Evolutionary conservation across 2,888 invertebrate genomes (phyloP), one percentile per base, ranked within the genome.

Genomic region (Lacanobia wlatinum): DNA sequence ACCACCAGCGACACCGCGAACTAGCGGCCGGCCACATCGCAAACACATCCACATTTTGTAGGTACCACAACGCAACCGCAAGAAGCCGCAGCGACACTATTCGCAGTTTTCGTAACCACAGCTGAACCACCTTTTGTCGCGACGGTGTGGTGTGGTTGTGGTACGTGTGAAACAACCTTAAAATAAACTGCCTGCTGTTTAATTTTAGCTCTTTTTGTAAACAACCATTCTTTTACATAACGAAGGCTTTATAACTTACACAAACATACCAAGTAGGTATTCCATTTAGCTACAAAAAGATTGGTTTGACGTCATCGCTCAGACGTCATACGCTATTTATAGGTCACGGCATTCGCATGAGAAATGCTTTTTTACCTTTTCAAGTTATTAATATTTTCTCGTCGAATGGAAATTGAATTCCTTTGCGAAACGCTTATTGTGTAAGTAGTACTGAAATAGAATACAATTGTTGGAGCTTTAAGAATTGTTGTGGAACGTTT

Each of bases 261-360:
- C 28, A 56, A 65, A 46, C 9, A 53, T 58, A 75, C 28, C 0
- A 9, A 68, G 64, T n/a, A n/a, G n/a, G n/a, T 65, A 76, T 72
- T 48, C 14, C 16, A 38, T 38, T 4, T 5, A 58, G 16, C 46
- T 59, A 73, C 50, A 38, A 28, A 67, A 50, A 59, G 6, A 23
- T 52, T 40, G 28, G 34, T 61, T 56, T 67, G 69, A 81, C 80
- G 78, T 77, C 77, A 73, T n/a, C 8, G 14, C 52, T 59, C 21
- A 55, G 48, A 77, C 81, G 80, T 77, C 66, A 77, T 46, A 18
- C 38, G 34, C n/a, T 73, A 78, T 66, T 73, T 70, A 58, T 23
- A 77, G 56, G 2, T 4, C 65, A 53, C 65, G 46, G 50, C 28
- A 6, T 73, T 73, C 18, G 67, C 43, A 64, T 67, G 63, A 46